A percentile compares a stretch with the other conserved stretches of the same genome.
phyloP scores from a whole-genome alignment of 1,140 invertebrate species.

The Zophobas atratus region DNA sequence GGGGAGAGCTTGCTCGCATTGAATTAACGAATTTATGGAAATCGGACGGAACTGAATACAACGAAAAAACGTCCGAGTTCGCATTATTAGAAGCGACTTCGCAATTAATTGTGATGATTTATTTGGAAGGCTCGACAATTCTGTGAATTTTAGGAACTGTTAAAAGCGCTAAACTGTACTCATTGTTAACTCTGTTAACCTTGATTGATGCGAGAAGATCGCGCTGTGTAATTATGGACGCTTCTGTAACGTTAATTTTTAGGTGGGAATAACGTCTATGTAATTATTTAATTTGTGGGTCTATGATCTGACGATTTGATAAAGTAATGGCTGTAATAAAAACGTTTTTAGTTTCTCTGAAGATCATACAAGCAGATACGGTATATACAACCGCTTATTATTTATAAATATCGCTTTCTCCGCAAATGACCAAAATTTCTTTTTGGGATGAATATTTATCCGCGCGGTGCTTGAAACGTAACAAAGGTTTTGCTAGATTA shows the following conservation, averaged over 20 bases:
- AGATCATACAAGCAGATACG: too few relatives aligned
- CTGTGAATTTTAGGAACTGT: slow-evolving; percentile 12
- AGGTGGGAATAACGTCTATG: background rate
- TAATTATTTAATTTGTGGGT: slow-evolving; percentile 25
- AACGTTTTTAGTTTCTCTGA: background rate
- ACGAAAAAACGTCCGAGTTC: slow-evolving; percentile 11
- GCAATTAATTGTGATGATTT: background rate
- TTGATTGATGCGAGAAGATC: slow-evolving; percentile 34
- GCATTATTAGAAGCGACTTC: background rate
- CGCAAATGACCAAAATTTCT: too few relatives aligned
- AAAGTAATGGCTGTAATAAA: background rate
- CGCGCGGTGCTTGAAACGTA: too few relatives aligned
- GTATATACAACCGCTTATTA: too few relatives aligned
- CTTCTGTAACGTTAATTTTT: background rate
- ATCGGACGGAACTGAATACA: background rate
- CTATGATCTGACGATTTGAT: background rate
- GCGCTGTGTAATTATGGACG: background rate
- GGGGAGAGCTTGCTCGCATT: background rate
- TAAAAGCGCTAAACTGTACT: slow-evolving; percentile 13
- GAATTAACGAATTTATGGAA: too few relatives aligned
- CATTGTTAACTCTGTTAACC: slow-evolving; percentile 10
- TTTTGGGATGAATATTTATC: too few relatives aligned
- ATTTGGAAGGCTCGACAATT: slow-evolving; percentile 3
- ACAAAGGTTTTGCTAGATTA: too few relatives aligned
- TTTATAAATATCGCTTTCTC: too few relatives aligned